Percentiles rank a stretch among this genome's conserved stretches.
Evolutionary conservation across 2,113 vertebrate species (phyloP).

Genomic region (human (Homo sapiens)): GRCh38 chr1:110736001-110736500

Average conservation of each 20-base stretch:
- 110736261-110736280: neutral
- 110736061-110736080: neutral
- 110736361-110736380: neutral
- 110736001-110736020: neutral
- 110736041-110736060: fast-evolving
- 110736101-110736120: neutral
- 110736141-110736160: neutral
- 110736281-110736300: neutral
- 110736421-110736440: neutral
- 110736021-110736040: neutral
- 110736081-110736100: neutral
- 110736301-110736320: neutral
- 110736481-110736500: neutral
- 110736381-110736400: neutral
- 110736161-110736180: neutral
- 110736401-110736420: neutral
- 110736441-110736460: neutral
- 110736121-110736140: neutral
- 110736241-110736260: neutral
- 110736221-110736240: neutral
- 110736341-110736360: neutral
- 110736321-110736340: neutral
- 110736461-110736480: neutral
- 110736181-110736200: neutral
- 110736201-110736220: neutral